Conservation (phyloP, 30 jellyfish, hydroid and myxozoan genomes). For the Pseudorhiza aurosa region DNA sequence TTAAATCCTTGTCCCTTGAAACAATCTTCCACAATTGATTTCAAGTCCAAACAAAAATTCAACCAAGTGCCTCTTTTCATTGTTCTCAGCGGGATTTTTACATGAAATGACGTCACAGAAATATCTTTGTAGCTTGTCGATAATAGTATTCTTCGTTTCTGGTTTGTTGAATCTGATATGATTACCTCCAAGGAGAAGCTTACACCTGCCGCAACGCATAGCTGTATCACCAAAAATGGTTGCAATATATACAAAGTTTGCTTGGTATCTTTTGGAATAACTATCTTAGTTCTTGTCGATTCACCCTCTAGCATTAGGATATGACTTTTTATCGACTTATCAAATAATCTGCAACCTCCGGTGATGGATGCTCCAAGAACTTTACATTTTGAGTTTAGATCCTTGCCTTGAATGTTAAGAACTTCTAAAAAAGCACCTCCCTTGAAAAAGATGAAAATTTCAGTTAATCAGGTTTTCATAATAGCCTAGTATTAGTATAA, state of each 20-base stretch:
- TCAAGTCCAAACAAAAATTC: slow-evolving; percentile 78
- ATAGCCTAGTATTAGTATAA: no score
- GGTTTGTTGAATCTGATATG: slow-evolving; percentile 52
- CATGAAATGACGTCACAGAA: slow-evolving; percentile 88
- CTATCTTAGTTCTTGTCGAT: slow-evolving; percentile 70
- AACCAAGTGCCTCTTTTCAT: slow-evolving; percentile 69
- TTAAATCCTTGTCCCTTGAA: slow-evolving; percentile 62
- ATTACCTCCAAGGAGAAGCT: slow-evolving; percentile 75
- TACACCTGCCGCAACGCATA: slow-evolving; percentile 59
- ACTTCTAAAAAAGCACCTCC: slow-evolving; percentile 89
- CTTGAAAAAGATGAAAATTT: slow-evolving; percentile 31
- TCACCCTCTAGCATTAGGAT: slow-evolving; percentile 83
- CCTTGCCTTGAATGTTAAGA: slow-evolving; percentile 79
- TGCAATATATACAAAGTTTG: slow-evolving; percentile 68
- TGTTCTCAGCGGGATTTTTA: slow-evolving; percentile 73
- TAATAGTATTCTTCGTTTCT: slow-evolving; percentile 73
- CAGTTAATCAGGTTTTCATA: background rate
- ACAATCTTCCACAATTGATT: slow-evolving; percentile 52
- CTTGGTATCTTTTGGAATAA: slow-evolving; percentile 83
- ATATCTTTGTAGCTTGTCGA: slow-evolving; percentile 80
- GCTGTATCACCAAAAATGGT: slow-evolving; percentile 72
- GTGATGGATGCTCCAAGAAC: slow-evolving; percentile 50
- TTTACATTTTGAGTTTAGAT: slow-evolving; percentile 73
- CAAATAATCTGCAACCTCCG: slow-evolving; percentile 75
- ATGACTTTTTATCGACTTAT: slow-evolving; percentile 69